These are phyloP conservation scores for Recurvirostra avosetta DNA, from an alignment of 2,113 vertebrate species.

Conservation along the genomic window DNA sequence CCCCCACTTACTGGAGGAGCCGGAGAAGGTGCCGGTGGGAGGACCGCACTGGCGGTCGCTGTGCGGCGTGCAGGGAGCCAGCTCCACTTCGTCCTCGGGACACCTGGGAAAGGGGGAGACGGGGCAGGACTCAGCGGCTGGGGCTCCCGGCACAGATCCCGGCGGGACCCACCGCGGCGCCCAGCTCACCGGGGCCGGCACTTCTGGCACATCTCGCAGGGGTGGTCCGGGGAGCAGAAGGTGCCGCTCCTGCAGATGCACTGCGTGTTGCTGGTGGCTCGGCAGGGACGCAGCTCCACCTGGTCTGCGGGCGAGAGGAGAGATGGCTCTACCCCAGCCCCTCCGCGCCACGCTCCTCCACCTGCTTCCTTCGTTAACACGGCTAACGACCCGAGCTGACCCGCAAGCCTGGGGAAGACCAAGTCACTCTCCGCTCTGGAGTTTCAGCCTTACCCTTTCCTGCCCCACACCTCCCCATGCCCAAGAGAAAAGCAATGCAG, in stretches of 20 bases:
- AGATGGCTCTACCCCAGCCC: neutral
- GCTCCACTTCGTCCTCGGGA: neutral
- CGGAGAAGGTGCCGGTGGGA: fast-evolving
- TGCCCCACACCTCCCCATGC: neutral
- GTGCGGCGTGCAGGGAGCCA: neutral
- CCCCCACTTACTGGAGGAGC: neutral
- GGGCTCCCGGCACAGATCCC: fast-evolving
- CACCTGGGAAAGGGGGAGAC: neutral
- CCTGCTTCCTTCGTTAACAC: fast-evolving
- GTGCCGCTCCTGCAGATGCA: conserved; percentile 41
- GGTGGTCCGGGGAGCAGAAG: conserved; percentile 38
- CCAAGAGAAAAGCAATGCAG: neutral
- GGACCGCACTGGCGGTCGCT: neutral
- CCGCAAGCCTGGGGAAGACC: neutral
- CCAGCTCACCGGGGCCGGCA: conserved; percentile 27
- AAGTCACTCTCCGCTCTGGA: fast-evolving
- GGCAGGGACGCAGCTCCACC: conserved; percentile 23
- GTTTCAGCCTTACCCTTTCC: neutral
- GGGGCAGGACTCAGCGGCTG: neutral
- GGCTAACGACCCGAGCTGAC: fast-evolving
- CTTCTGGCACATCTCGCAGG: conserved; percentile 61
- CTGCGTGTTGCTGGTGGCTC: neutral
- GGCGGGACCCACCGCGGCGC: fast-evolving
- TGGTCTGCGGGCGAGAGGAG: neutral
- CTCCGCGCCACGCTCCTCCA: neutral